Evolutionary conservation across 2,113 vertebrate species (phyloP).

Genomic region (Dipodomys merriami): DNA sequence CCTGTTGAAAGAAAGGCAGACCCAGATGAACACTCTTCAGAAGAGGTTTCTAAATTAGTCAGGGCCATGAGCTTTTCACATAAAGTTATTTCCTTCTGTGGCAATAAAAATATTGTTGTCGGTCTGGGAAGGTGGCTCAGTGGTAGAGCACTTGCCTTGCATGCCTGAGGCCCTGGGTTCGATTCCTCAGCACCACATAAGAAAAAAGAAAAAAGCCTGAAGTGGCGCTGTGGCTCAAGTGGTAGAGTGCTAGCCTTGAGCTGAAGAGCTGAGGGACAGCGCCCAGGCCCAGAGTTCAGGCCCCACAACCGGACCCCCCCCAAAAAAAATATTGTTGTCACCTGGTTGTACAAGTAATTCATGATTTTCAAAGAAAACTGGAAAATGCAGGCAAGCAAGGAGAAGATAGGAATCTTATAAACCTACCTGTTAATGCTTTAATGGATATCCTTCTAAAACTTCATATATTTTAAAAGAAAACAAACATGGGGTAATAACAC

Average conservation of each 20-base stretch:
- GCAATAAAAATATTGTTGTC: background rate
- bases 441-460: background rate
- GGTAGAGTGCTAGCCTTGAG: no score
- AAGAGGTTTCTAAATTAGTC: background rate
- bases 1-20: background rate
- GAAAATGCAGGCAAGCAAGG: background rate
- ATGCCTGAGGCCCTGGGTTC: no score
- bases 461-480: constrained; percentile 8
- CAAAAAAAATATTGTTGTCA: no score
- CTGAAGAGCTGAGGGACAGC: no score
- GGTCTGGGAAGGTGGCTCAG: no score
- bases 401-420: background rate
- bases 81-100: background rate
- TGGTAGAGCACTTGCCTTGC: no score
- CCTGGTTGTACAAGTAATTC: background rate
- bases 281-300: no score
- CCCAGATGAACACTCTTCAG: background rate
- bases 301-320: no score
- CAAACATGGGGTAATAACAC: background rate
- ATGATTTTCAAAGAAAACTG: background rate
- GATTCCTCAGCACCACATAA: no score
- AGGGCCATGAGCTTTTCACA: background rate
- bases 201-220: no score
- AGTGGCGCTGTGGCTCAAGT: no score
- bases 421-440: constrained; percentile 1